These are phyloP conservation scores for Lepidocolaptes lacrymiger DNA, from an alignment of 2,797 vertebrate species.

Conservation along the genomic window DNA sequence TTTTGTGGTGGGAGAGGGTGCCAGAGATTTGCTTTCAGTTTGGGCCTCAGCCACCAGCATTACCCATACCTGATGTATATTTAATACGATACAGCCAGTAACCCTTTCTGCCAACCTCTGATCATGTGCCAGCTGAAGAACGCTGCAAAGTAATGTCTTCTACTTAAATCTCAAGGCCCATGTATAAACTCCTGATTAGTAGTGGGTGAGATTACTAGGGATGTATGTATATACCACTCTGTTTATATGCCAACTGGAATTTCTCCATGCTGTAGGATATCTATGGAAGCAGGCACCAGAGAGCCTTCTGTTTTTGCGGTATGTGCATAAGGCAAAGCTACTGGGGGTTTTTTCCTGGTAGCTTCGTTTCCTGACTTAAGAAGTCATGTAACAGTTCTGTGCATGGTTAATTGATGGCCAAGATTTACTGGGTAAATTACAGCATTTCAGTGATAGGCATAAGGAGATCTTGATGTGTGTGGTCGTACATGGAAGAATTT, in stretches of 20 bases:
- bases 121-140: not conserved
- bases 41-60: not conserved
- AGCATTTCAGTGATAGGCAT: not conserved
- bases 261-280: conserved; percentile 27
- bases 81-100: not conserved
- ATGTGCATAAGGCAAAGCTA: not conserved
- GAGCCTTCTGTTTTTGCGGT: conserved; percentile 24
- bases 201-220: not conserved
- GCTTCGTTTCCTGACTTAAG: not conserved
- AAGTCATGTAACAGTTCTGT: not conserved
- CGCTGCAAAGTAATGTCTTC: not conserved
- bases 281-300: not conserved
- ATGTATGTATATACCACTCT: not conserved
- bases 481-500: not conserved
- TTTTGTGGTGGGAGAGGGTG: not conserved
- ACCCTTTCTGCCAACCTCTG: not conserved
- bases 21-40: conserved; percentile 38
- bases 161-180: not conserved
- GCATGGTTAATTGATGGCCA: not conserved
- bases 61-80: conserved; percentile 31
- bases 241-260: conserved; percentile 46
- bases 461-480: not conserved
- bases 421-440: not conserved
- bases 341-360: not conserved
- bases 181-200: not conserved